These are phyloP conservation scores for Bagarius yarrelli DNA, from an alignment of 2,113 vertebrate species.

Conservation along the genomic window DNA sequence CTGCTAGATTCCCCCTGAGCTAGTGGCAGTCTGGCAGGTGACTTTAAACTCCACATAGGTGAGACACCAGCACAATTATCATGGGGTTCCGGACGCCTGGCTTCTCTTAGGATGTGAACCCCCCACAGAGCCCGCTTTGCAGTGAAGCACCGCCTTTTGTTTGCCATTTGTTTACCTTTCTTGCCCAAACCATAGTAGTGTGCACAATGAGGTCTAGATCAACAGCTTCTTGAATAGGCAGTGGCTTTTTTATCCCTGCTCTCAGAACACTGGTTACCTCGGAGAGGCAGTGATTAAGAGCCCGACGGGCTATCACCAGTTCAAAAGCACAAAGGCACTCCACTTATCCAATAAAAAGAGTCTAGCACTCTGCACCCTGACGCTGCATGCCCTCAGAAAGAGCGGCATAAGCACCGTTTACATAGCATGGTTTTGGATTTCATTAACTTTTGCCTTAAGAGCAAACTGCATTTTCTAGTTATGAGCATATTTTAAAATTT, in stretches of 20 bases:
- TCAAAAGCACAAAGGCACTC: conserved; percentile 73
- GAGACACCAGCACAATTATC: conserved; percentile 35
- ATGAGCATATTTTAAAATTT: neutral
- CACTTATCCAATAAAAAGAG: conserved; percentile 74
- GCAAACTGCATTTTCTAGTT: neutral
- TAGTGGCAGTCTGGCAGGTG: conserved; percentile 41
- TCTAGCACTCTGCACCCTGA: conserved; percentile 56
- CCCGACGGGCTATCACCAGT: conserved; percentile 67
- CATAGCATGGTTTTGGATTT: conserved; percentile 10
- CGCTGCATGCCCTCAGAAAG: conserved; percentile 66
- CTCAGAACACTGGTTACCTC: conserved; percentile 64
- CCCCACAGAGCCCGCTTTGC: conserved; percentile 50
- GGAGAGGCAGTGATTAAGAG: conserved; percentile 68
- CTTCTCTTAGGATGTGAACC: conserved; percentile 38
- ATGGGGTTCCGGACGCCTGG: conserved; percentile 25
- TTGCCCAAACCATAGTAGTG: conserved; percentile 56
- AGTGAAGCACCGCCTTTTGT: conserved; percentile 69
- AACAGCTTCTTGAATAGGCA: conserved; percentile 67
- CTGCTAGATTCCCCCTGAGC: conserved; percentile 10
- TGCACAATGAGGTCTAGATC: conserved; percentile 66
- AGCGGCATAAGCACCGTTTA: conserved; percentile 37
- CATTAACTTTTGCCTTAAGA: conserved; percentile 1
- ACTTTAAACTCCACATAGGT: conserved; percentile 44
- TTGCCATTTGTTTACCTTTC: conserved; percentile 73
- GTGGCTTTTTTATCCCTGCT: conserved; percentile 59